These are phyloP conservation scores for Alloplasta piceator DNA, from an alignment of 2,888 invertebrate species.

Conservation along the genomic window DNA sequence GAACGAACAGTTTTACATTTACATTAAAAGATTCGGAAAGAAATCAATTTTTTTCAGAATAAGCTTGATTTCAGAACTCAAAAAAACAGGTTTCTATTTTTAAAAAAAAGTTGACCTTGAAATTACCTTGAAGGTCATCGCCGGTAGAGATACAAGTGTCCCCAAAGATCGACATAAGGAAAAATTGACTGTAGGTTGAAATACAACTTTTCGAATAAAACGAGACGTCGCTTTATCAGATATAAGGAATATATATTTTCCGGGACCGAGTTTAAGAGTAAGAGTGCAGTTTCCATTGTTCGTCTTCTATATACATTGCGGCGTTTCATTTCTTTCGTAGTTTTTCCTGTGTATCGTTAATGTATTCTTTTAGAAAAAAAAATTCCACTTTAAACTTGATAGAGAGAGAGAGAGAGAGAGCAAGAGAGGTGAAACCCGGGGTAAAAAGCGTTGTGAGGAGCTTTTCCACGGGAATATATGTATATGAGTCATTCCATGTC, in stretches of 20 bases:
- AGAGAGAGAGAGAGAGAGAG: constrained; percentile 19
- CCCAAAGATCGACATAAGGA: too few species aligned
- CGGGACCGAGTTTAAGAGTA: constrained; percentile 31
- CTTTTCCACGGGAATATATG: constrained; percentile 5
- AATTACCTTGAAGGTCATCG: too few species aligned
- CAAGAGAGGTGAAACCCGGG: neutral
- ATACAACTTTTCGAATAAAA: neutral
- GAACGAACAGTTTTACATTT: too few species aligned
- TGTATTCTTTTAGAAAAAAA: constrained; percentile 62
- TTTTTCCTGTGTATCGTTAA: constrained; percentile 33
- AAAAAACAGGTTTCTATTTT: too few species aligned
- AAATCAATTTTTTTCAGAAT: too few species aligned
- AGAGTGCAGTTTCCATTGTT: constrained; percentile 34
- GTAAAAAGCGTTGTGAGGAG: constrained; percentile 49
- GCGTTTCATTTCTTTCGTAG: constrained; percentile 39
- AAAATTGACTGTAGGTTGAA: neutral
- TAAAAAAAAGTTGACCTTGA: too few species aligned
- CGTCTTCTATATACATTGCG: neutral
- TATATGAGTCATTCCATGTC: too few species aligned
- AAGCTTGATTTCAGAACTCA: too few species aligned
- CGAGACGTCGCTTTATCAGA: constrained; percentile 8
- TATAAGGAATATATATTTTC: constrained; percentile 31
- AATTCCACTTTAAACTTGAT: constrained; percentile 51
- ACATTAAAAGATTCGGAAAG: too few species aligned
- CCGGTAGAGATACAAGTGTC: too few species aligned